Percentiles rank a stretch among this genome's conserved stretches.
phyloP scores from a whole-genome alignment of 2,888 invertebrate genomes.

The Dastarcus helophoroides region DNA sequence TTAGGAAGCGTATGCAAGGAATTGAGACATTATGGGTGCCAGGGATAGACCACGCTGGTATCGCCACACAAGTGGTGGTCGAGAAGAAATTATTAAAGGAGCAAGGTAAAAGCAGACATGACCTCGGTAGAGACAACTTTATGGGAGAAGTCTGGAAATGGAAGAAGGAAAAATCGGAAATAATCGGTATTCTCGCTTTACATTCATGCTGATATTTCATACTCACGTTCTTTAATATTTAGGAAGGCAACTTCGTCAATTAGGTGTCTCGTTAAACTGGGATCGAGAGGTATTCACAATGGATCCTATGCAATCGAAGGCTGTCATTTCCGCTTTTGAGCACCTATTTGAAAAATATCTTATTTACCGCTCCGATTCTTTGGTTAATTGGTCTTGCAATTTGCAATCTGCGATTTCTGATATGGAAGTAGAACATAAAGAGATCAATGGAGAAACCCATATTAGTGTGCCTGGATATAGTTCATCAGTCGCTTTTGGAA shows the following conservation, averaged over 20 bases:
- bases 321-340: conserved; percentile 92
- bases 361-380: conserved; percentile 85
- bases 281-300: conserved; percentile 89
- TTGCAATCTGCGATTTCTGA: conserved; percentile 97
- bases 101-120: conserved; percentile 74
- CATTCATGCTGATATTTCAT: neutral
- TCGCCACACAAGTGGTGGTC: conserved; percentile 97
- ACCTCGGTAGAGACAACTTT: conserved; percentile 90
- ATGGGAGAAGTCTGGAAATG: conserved; percentile 91
- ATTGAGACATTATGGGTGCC: conserved; percentile 90
- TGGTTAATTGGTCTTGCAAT: conserved; percentile 98
- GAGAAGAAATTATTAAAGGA: conserved; percentile 92
- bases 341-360: conserved; percentile 45
- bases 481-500: conserved; percentile 82
- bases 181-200: conserved; percentile 39
- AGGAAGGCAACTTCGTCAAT: conserved; percentile 62
- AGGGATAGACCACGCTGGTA: conserved; percentile 98
- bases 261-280: conserved; percentile 96
- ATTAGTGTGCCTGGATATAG: conserved; percentile 84
- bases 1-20: conserved; percentile 87
- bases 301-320: conserved; percentile 78
- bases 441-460: conserved; percentile 74
- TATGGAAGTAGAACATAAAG: conserved; percentile 95
- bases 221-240: conserved; percentile 9
- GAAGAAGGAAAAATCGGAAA: conserved; percentile 59